Base-by-base conservation (phyloP, 2,113 vertebrate species). In the Neogale vison region DNA sequence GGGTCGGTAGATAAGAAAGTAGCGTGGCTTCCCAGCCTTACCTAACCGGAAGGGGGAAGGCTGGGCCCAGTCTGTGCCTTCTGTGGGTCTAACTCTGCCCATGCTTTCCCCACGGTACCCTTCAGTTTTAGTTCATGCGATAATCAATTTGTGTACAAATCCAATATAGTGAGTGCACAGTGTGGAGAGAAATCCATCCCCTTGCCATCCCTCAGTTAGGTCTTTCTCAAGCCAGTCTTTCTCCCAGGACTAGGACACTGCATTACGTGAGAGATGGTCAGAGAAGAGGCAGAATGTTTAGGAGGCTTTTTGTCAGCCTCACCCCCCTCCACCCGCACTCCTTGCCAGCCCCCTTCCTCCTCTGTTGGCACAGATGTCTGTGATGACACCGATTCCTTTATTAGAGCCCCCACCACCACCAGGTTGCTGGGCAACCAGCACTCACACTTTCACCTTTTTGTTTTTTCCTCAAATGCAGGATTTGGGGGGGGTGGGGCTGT, bases 401-500 rank as follows among this genome's bases (percentile, higher is more conserved):
- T 87, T 65, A 80, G 72, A 83, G 52, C 31, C 42, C 34, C 67
- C 13, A 2, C 11, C 3, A 14, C 59, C 17, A 36, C 86, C 55
- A 3, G 18, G 82, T 85, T 95, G 71, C 93, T 76, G 42, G 36
- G 90, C 90, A 96, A 36, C 63, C 71, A 69, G 29, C 76, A 47
- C 76, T 96, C 93, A 77, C 36, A 93, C 47, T 85, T 61, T 34
- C 57, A 93, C 93, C 85, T 93, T 97, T 94, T 80, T 95, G 69
- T 91, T 93, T 97, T 85, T 76, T 36, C 94, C 74, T 93, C 61
- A 74, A 59, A n/a, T 63, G 77, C 71, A 34, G 31, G 9, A 57
- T 85, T 81, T 71, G 12, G 39, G 39, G 42, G 39, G 72, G 72
- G 50, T 84, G n/a, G 26, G 47, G 26, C 71, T 13, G 15, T 15